Base-by-base conservation (phyloP, 1,140 invertebrate genomes). In the Ceratosolen solmsi region DNA sequence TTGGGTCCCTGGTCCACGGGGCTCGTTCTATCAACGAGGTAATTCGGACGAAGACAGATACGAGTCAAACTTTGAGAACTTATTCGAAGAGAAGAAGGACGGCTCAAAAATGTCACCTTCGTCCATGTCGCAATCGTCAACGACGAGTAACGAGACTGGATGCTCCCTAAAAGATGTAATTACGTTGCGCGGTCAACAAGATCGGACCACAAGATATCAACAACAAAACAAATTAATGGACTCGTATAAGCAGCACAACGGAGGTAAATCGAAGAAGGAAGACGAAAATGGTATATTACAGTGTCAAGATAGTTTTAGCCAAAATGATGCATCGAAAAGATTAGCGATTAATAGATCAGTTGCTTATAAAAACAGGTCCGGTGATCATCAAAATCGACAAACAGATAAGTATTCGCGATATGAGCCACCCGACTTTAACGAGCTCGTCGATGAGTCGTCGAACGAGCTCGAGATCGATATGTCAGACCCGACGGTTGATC, bases 51-150 rank as follows among this genome's bases (percentile, higher is more conserved):
- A 96, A 78, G 95, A 96, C 81, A 94, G 94, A 72, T 93, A 92
- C 85, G 93, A 93, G 70, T 95, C 96, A 1, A 94, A 94, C 51
- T 97, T 97, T 85, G 96, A 97, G 86, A 97, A 96, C 88, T 90
- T 97, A 0, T 97, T 97, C 85, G 95, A 96, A 85, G 96, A 97
- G 86, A 97, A 96, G 87, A 94, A 95, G 85, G 93, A 93, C 15
- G 91, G 88, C 58, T 89, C 92, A 0, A 95, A 95, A 89, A 92
- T 94, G 88, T 93, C 94, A 20, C 94, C 94, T 7, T 94, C 94
- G 9, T 94, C 94, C 3, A 90, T 93, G 49, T 92, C 93, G 1
- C 92, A 92, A 0, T 93, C 93, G 0, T 92, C 92, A n/a, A 94
- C 92, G 20, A 93, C 93, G 17, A 94, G 94, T 83, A 93, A 92